These are phyloP conservation scores for Glaucidium brasilianum DNA, from an alignment of 2,113 vertebrate genomes.

Conservation along the genomic window DNA sequence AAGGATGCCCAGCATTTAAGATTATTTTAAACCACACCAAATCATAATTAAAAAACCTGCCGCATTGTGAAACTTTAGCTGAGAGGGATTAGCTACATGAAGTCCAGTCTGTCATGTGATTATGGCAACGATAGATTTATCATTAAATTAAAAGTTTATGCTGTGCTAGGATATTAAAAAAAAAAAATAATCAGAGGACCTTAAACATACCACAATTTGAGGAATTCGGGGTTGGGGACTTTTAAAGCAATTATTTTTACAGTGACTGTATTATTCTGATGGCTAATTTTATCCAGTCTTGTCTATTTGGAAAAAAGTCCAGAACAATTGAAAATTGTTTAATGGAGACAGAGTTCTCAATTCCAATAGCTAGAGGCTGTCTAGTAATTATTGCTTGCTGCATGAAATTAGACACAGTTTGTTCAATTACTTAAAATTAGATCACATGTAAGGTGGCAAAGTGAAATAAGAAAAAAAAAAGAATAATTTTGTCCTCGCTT, in stretches of 20 bases:
- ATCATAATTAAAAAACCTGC: conserved; percentile 51
- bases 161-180: conserved; percentile 25
- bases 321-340: conserved; percentile 80
- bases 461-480: conserved; percentile 42
- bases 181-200: conserved; percentile 45
- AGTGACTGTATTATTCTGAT: conserved; percentile 67
- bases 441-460: conserved; percentile 82
- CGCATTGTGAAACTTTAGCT: conserved; percentile 57
- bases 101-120: conserved; percentile 74
- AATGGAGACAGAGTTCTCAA: conserved; percentile 75
- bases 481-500: conserved; percentile 59
- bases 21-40: conserved; percentile 44
- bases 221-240: conserved; percentile 51
- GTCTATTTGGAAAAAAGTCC: conserved; percentile 63
- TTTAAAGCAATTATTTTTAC: conserved; percentile 62
- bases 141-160: conserved; percentile 63
- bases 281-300: conserved; percentile 73
- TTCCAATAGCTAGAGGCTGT: conserved; percentile 77
- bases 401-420: conserved; percentile 86
- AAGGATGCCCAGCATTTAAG: conserved; percentile 51
- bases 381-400: conserved; percentile 81
- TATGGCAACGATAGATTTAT: conserved; percentile 72
- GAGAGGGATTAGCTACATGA: conserved; percentile 62
- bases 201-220: conserved; percentile 23
- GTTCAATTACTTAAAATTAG: conserved; percentile 86